Evolutionary conservation across 2,888 invertebrate species (phyloP).

Genomic region (Teleiodes luculella): DNA sequence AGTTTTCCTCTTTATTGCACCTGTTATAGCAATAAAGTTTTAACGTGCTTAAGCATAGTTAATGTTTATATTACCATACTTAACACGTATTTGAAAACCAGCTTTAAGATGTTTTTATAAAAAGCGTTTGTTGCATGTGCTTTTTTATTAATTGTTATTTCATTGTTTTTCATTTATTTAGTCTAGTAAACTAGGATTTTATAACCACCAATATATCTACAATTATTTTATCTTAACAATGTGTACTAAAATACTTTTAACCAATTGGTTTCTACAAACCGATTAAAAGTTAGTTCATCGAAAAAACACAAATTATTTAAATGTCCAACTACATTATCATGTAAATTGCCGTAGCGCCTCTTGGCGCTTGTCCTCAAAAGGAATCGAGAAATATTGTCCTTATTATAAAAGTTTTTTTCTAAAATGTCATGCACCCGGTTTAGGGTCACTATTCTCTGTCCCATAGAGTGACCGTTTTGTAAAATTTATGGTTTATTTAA

Average conservation of each 20-base stretch:
- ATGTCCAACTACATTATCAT: conserved; percentile 57
- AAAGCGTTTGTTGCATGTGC: neutral
- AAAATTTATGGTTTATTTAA: conserved; percentile 77
- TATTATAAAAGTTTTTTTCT: conserved; percentile 37
- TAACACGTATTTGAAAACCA: conserved; percentile 8
- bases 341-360: conserved; percentile 68
- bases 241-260: no score
- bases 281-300: conserved; percentile 32
- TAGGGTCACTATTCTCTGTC: conserved; percentile 52
- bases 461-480: conserved; percentile 63
- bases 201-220: no score
- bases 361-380: conserved; percentile 57
- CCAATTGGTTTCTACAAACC: conserved; percentile 27
- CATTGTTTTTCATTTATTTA: neutral
- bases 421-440: conserved; percentile 44
- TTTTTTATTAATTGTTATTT: neutral
- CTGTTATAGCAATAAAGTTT: neutral
- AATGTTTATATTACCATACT: neutral
- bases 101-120: conserved; percentile 6
- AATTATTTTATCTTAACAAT: no score
- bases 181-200: no score
- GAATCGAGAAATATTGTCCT: conserved; percentile 56
- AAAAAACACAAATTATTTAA: conserved; percentile 45
- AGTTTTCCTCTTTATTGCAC: conserved; percentile 2
- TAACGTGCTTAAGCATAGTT: neutral